phyloP scores from a whole-genome alignment of 2,113 vertebrate genomes.

The Cyprinodon variegatus region DNA sequence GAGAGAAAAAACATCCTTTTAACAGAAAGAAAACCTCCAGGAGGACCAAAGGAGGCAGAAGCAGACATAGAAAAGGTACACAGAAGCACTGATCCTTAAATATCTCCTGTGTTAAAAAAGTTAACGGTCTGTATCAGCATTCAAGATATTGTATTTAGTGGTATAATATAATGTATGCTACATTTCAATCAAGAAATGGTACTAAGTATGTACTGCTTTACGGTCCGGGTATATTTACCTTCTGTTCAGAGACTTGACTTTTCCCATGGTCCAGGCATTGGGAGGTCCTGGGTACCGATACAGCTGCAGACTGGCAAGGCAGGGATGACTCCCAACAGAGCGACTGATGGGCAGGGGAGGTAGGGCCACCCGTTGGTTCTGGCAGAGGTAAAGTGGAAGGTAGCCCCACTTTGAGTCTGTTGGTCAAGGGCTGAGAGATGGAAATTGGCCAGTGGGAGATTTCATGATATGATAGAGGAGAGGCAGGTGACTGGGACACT shows the following conservation, averaged over 20 bases:
- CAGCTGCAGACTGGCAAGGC: constrained; percentile 17
- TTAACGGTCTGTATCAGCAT: not conserved
- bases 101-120: too few species aligned
- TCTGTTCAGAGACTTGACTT: constrained; percentile 21
- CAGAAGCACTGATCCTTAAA: too few species aligned
- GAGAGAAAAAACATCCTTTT: too few species aligned
- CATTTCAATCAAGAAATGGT: not conserved
- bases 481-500: constrained; percentile 42
- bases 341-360: constrained; percentile 35
- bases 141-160: not conserved
- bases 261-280: constrained; percentile 36
- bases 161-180: not conserved
- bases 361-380: constrained; percentile 9
- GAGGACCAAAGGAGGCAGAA: too few species aligned
- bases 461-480: constrained; percentile 43
- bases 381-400: constrained; percentile 39
- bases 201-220: not conserved
- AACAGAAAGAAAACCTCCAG: too few species aligned
- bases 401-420: constrained; percentile 57
- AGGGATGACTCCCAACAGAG: constrained; percentile 38
- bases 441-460: constrained; percentile 65
- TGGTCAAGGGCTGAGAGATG: constrained; percentile 68
- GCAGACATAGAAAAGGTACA: too few species aligned
- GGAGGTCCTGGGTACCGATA: constrained; percentile 11
- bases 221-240: constrained; percentile 46